Conservation (phyloP, 2,888 invertebrate genomes). For the Drosophila vallismaia region DNA sequence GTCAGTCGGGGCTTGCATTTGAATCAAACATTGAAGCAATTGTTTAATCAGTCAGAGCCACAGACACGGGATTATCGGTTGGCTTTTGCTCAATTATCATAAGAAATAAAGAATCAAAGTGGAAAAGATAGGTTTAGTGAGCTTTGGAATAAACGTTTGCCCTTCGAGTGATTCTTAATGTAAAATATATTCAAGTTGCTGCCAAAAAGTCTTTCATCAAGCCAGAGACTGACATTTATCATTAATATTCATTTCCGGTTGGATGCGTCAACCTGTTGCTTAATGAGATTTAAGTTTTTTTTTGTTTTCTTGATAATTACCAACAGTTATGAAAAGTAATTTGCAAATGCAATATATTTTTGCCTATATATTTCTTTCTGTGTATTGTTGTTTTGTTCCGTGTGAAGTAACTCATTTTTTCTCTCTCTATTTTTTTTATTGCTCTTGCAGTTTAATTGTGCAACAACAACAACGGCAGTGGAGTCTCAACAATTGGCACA, state of each 20-base stretch:
- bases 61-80: slow-evolving; percentile 1
- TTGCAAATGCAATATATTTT: slow-evolving; percentile 26
- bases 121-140: no score
- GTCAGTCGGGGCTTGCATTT: slow-evolving; percentile 14
- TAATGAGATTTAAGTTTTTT: slow-evolving; percentile 19
- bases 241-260: slow-evolving; percentile 33
- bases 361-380: slow-evolving; percentile 33
- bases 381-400: slow-evolving; percentile 17
- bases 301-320: slow-evolving; percentile 32
- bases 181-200: neutral
- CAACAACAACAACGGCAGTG: slow-evolving; percentile 56
- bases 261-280: slow-evolving; percentile 8
- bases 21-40: neutral
- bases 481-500: slow-evolving; percentile 68
- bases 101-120: no score
- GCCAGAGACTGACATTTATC: slow-evolving; percentile 1
- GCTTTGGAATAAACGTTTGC: no score
- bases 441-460: slow-evolving; percentile 70
- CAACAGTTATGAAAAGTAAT: slow-evolving; percentile 12
- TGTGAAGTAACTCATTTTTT: slow-evolving; percentile 38
- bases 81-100: neutral
- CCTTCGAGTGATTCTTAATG: no score
- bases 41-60: slow-evolving; percentile 8
- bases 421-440: slow-evolving; percentile 14
- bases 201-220: neutral